These are phyloP conservation scores for Menidia menidia DNA, from an alignment of 2,797 vertebrate genomes.

Conservation along the genomic window DNA sequence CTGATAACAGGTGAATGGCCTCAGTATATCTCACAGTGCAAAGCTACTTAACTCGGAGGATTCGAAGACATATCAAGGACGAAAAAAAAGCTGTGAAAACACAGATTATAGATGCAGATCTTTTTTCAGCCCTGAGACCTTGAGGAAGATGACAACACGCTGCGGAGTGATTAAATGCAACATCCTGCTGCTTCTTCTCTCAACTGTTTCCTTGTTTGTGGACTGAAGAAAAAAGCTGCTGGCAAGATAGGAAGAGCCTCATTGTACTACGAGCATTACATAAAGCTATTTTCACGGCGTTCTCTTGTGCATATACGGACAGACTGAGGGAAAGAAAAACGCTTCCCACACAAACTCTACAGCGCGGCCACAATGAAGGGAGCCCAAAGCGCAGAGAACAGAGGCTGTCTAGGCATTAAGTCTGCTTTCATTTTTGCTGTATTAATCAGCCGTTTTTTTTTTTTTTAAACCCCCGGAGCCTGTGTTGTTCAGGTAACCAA, in stretches of 20 bases:
- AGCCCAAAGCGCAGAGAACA: not conserved
- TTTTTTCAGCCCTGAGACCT: conserved; percentile 30
- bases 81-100: conserved; percentile 21
- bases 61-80: conserved; percentile 11
- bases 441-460: conserved; percentile 1
- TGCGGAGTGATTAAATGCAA: not conserved
- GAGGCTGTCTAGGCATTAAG: not conserved
- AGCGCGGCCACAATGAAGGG: conserved; percentile 36
- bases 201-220: conserved; percentile 52
- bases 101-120: conserved; percentile 4
- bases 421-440: conserved; percentile 8
- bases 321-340: conserved; percentile 10
- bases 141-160: conserved; percentile 6
- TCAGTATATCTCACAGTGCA: conserved; percentile 16
- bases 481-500: conserved; percentile 33
- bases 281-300: conserved; percentile 46
- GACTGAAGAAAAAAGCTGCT: conserved; percentile 16
- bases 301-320: conserved; percentile 22
- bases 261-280: conserved; percentile 51
- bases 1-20: not conserved
- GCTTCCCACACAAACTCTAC: conserved; percentile 21
- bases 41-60: not conserved
- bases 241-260: conserved; percentile 58
- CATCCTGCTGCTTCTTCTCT: conserved; percentile 32
- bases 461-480: conserved; percentile 10